Evolutionary conservation across 2,797 vertebrate genomes (phyloP), one percentile per base, ranked within the genome.

Genomic region (Mormyrus proboscirostris): DNA sequence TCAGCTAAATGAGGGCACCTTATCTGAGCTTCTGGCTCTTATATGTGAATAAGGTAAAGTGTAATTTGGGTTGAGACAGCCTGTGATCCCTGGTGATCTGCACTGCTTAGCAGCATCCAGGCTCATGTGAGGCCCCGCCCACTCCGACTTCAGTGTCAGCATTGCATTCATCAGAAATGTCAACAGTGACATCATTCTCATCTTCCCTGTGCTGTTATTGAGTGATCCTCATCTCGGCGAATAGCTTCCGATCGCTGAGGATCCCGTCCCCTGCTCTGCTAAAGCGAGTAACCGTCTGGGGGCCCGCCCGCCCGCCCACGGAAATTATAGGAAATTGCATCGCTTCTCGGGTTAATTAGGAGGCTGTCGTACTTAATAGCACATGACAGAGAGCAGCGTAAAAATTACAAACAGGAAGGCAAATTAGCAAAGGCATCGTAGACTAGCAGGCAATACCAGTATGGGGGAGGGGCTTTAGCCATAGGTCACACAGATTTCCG

Each of bases 291-390:
- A 8, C 53, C 33, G 50, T 53, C 88, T 22, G 38, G 55, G 62
- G 12, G 9, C 89, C 16, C 19, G 57, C 22, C 59, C 22, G 25
- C 62, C 62, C 22, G 87, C 87, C 89, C 14, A 12, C 14, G 33
- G 87, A 57, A 86, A 79, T 90, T 41, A 83, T 65, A 38, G 89
- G 88, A 86, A 83, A 53, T 44, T 59, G 69, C 55, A 82, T 38
- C 9, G 85, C 84, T 82, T 88, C 19, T 12, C 19, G 50, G 57
- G 85, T 90, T 90, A 90, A 90, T 90, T 91, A 86, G 82, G 62
- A 69, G 47, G 82, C 83, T 91, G 73, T 91, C 88, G 65, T 90
- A 53, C 73, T 88, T 88, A 90, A 90, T 90, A 65, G 87, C 83
- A 76, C 16, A 22, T 6, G 83, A 86, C 55, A 59, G 29, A 62